Evolutionary conservation across 2,113 vertebrate genomes (phyloP), one percentile per base, ranked within the genome.

Genomic region (Acanthochromis polyacanthus): DNA sequence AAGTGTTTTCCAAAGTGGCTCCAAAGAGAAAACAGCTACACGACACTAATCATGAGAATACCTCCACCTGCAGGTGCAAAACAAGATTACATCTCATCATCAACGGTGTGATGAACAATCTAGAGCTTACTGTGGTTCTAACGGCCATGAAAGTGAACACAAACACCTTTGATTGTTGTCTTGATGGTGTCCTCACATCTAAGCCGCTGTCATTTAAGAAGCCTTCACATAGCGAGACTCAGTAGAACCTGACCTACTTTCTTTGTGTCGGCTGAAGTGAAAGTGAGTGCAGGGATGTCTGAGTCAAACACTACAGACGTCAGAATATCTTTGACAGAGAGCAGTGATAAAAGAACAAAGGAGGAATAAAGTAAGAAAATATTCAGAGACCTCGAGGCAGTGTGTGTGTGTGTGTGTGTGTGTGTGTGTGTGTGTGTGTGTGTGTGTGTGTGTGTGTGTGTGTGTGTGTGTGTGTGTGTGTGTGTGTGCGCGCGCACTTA

Each of bases 31-130:
- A 72, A 23, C 16, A 32, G 12, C 8, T 8, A 23, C 30, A 23
- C 67, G 28, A 51, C 16, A 46, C 75, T 77, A 20, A 76, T 90
- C 59, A 75, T 90, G 90, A 75, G 65, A 84, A 90, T 71, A 83
- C 73, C 84, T 81, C 90, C 92, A 89, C 80, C 91, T 94, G 85
- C 88, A 91, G 92, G 91, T 83, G 43, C 56, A 78, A 81, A 36
- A 45, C 62, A 76, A 84, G 80, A 89, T 85, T 90, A 71, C 90
- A 88, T 20, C 71, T 64, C 2, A 14, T n/a, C 75, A 30, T 61
- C 46, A 85, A 78, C 80, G 60, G 62, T 11, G 2, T 53, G 48
- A 76, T 19, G 66, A 81, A 69, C 46, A 63, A 59, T 74, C 23
- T 52, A 23, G 62, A 60, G 70, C 53, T 68, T 19, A 65, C 45